phyloP scores from a whole-genome alignment of 2,797 vertebrate genomes.

The Microctenopoma lineatum region DNA sequence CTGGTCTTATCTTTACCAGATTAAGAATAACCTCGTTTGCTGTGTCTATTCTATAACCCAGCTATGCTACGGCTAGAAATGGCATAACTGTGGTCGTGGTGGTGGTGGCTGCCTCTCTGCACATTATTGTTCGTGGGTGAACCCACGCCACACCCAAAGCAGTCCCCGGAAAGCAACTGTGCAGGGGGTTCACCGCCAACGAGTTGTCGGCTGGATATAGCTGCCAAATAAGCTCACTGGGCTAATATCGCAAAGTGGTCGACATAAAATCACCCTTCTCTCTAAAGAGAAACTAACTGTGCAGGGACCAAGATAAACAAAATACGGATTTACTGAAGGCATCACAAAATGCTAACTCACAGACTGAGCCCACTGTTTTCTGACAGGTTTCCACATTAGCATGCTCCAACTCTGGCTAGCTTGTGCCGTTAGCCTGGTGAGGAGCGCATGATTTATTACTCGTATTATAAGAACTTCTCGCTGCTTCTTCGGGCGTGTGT shows the following conservation, averaged over 20 bases:
- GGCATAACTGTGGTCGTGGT: background rate
- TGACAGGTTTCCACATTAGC: conserved; percentile 38
- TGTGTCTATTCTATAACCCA: background rate
- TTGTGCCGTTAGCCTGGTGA: conserved; percentile 38
- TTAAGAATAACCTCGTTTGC: background rate
- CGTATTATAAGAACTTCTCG: conserved; percentile 29
- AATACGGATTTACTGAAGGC: background rate
- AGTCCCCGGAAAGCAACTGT: conserved; percentile 56
- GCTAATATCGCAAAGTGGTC: conserved; percentile 33
- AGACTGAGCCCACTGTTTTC: background rate
- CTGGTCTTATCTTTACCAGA: background rate
- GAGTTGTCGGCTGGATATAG: conserved; percentile 23
- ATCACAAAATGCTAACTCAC: background rate
- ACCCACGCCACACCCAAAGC: conserved; percentile 79
- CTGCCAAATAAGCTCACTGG: conserved; percentile 23
- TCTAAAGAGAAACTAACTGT: background rate
- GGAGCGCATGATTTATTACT: conserved; percentile 61
- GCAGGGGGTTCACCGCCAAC: conserved; percentile 62
- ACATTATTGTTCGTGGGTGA: conserved; percentile 66
- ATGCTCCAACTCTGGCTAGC: conserved; percentile 46
- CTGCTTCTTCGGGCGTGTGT: background rate
- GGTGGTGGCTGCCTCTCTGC: background rate
- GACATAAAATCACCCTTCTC: background rate
- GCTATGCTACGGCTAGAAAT: background rate
- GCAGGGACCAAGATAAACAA: conserved; percentile 2